A percentile compares a stretch with the other conserved stretches of the same genome.
These are phyloP conservation scores for Gopherus flavomarginatus DNA, from an alignment of 2,113 vertebrate genomes.

Conservation along the genomic window DNA sequence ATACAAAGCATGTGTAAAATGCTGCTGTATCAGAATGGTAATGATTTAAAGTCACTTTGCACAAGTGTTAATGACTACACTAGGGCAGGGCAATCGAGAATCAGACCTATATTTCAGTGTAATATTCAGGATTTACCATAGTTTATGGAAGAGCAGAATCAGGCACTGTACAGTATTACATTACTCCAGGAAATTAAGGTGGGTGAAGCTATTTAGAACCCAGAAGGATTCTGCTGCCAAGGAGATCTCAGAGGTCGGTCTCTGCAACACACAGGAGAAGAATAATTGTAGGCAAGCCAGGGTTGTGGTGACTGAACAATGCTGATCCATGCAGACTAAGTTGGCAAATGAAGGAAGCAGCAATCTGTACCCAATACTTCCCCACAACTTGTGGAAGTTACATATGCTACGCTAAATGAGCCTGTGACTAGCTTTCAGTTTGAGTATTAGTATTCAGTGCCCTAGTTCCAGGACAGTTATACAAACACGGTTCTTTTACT, in stretches of 20 bases:
- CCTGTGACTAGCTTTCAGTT: neutral
- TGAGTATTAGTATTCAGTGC: neutral
- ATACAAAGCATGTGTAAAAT: neutral
- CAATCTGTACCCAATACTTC: neutral
- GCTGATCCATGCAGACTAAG: neutral
- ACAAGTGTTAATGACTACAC: neutral
- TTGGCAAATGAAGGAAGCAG: neutral
- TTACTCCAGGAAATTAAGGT: fast-evolving
- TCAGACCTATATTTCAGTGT: neutral
- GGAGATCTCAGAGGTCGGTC: neutral
- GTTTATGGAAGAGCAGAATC: neutral
- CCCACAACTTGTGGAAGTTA: neutral
- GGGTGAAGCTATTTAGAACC: neutral
- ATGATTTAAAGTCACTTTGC: neutral
- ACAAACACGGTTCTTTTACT: neutral
- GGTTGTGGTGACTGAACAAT: neutral
- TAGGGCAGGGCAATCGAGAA: neutral
- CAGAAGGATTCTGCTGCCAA: neutral
- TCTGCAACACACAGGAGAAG: neutral
- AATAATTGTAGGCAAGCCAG: fast-evolving
- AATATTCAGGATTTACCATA: neutral
- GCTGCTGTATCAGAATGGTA: neutral
- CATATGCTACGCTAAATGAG: neutral
- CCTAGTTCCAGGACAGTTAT: neutral
- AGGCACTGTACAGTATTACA: fast-evolving